phyloP scores from a whole-genome alignment of 2,797 vertebrate species.

The Nothura maculosa region DNA sequence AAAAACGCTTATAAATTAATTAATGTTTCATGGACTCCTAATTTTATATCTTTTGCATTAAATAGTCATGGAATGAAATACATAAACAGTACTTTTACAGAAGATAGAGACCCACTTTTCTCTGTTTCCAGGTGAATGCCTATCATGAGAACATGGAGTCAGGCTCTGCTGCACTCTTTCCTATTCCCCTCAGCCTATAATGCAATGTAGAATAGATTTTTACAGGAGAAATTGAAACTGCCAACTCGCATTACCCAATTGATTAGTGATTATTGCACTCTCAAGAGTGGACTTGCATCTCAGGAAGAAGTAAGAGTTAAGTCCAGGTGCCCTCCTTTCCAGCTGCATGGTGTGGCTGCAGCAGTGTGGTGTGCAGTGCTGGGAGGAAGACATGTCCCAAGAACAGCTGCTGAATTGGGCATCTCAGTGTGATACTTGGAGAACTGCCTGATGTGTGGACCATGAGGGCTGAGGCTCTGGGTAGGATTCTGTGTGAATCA shows the following conservation, averaged over 20 bases:
- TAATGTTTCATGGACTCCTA: constrained; percentile 46
- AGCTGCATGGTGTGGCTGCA: background rate
- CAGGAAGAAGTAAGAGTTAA: constrained; percentile 22
- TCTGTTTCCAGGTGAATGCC: constrained; percentile 59
- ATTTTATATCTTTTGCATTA: constrained; percentile 64
- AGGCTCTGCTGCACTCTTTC: constrained; percentile 40
- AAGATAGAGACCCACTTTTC: constrained; percentile 42
- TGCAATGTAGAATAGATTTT: constrained; percentile 46
- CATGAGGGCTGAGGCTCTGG: background rate
- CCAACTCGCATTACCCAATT: constrained; percentile 52
- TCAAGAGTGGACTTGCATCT: constrained; percentile 44
- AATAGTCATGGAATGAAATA: constrained; percentile 47
- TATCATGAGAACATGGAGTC: constrained; percentile 31
- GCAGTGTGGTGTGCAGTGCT: background rate
- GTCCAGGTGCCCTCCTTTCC: background rate
- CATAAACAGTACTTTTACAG: constrained; percentile 52
- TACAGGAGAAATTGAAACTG: constrained; percentile 71
- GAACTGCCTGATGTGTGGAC: background rate
- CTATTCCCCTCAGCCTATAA: constrained; percentile 9
- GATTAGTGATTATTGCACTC: constrained; percentile 64
- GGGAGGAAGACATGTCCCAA: background rate
- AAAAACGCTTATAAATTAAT: constrained; percentile 66
- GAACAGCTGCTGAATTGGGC: background rate
- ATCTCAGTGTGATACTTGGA: background rate
- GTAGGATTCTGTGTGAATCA: background rate